Evolutionary conservation across 2,113 vertebrate species (phyloP), one percentile per base, ranked within the genome.

Genomic region (Pseudorasbora parva): DNA sequence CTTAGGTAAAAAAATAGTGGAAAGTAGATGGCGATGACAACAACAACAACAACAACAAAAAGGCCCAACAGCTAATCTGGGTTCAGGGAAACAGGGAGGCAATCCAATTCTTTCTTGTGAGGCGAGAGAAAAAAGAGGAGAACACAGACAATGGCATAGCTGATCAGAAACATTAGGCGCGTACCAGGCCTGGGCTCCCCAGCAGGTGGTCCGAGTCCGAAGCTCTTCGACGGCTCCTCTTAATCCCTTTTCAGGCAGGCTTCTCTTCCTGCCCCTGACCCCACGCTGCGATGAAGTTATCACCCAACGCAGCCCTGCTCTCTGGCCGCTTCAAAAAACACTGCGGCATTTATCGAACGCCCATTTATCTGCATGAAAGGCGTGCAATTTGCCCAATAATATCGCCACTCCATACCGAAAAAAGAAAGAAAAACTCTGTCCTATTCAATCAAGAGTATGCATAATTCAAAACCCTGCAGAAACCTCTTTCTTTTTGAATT

Each of bases 271-370:
- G 25, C 74, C 59, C 82, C 47, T 68, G 85, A 83, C 76, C 83
- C 81, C 89, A 95, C 93, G 95, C 95, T 96, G 95, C 92, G 95
- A 97, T 97, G 95, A 97, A 96, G 95, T 96, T 96, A 96, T 96
- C 96, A 96, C 94, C 93, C 94, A 95, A 94, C 93, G 95, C 95
- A 96, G 95, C 95, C 95, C 94, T 93, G 92, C 95, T 95, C 94
- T 95, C 95, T 94, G 94, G 89, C 91, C 94, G 96, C 95, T 95
- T 96, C 95, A 96, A 96, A 79, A 96, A 95, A 41, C 95, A 95
- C 90, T 85, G 27, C 37, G 3, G 94, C 95, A 95, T 96, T 96
- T 95, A 95, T 96, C 94, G 93, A 73, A 93, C 93, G 93, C 93
- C 93, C 93, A 95, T 96, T 74, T 96, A 96, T 96, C 95, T 95